Evolutionary conservation across 2,888 invertebrate species (phyloP).

Genomic region (Ochropacha duplaris): DNA sequence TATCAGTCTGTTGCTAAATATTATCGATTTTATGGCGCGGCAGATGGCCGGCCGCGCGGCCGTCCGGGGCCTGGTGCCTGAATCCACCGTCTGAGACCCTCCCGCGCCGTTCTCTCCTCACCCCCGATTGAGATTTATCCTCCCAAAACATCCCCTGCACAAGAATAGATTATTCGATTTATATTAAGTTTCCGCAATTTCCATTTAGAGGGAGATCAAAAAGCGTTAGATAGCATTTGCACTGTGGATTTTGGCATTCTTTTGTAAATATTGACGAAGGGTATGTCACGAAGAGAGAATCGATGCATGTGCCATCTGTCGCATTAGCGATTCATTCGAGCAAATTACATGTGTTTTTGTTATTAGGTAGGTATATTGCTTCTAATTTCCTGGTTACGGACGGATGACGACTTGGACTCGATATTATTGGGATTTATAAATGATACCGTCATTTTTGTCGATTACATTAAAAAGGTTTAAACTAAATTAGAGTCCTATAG

Average conservation of each 20-base stretch:
- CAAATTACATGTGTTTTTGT: constrained; percentile 19
- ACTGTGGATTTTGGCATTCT: constrained; percentile 55
- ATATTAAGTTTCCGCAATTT: constrained; percentile 82
- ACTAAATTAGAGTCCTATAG: neutral
- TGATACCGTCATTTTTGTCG: no score
- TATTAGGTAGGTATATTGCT: neutral
- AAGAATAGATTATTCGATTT: constrained; percentile 79
- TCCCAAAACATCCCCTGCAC: constrained; percentile 74
- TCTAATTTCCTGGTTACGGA: no score
- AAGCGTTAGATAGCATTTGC: constrained; percentile 59
- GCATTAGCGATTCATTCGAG: constrained; percentile 20
- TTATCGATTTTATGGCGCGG: constrained; percentile 78
- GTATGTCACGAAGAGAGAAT: constrained; percentile 50
- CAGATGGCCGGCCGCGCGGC: constrained; percentile 73
- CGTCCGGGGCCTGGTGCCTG: constrained; percentile 44
- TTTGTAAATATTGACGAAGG: constrained; percentile 72
- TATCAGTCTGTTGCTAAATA: constrained; percentile 68
- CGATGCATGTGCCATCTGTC: constrained; percentile 67
- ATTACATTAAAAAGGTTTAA: no score
- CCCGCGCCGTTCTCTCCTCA: constrained; percentile 55
- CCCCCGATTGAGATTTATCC: constrained; percentile 81
- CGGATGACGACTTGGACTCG: no score
- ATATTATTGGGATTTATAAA: no score
- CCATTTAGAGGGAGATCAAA: constrained; percentile 69
- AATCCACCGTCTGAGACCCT: constrained; percentile 60